Base-by-base conservation (phyloP, 2,113 vertebrate genomes). In the Passer domesticus region DNA sequence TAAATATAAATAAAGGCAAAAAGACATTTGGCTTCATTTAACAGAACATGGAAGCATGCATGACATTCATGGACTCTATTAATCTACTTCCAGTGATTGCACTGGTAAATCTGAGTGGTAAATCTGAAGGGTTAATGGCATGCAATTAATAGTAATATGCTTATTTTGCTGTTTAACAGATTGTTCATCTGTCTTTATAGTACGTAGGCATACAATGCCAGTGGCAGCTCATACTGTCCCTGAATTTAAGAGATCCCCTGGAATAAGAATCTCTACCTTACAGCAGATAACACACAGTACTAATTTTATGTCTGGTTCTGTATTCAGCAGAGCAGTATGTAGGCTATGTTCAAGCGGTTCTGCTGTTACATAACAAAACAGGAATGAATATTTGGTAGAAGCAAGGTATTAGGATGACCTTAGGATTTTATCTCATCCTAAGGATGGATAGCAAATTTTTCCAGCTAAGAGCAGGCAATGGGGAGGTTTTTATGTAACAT, bases 291-390 rank as follows among this genome's bases (percentile, higher is more conserved):
- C 82, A 11, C 10, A 10, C 2, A 10, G 66, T 85, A 72, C 44
- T 4, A n/a, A 19, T 53, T 1, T 4, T 41, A 20, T 0, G 0
- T 47, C 18, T 75, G 35, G n/a, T 60, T 62, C 50, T 50, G 16
- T 82, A n/a, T 47, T 72, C 52, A 46, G 59, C 43, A 59, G 31
- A 66, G 7, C 64, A 25, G n/a, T 19, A 70, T 7, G 5, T 47
- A 35, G 21, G 28, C 44, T 70, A 3, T 33, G 50, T 33, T 85
- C 58, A 64, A 37, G 31, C 24, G 37, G 31, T 64, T 83, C 47
- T 75, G 64, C 28, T 76, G 27, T 27, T 69, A 20, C 2, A 28
- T 70, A 81, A 63, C 23, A 56, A 69, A 74, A 15, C 23, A 52
- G 24, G 55, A 83, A 44, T 56, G 24, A 62, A 35, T 52, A 41